phyloP scores from a whole-genome alignment of 2,888 invertebrate species.

The Saturnia pavonia region DNA sequence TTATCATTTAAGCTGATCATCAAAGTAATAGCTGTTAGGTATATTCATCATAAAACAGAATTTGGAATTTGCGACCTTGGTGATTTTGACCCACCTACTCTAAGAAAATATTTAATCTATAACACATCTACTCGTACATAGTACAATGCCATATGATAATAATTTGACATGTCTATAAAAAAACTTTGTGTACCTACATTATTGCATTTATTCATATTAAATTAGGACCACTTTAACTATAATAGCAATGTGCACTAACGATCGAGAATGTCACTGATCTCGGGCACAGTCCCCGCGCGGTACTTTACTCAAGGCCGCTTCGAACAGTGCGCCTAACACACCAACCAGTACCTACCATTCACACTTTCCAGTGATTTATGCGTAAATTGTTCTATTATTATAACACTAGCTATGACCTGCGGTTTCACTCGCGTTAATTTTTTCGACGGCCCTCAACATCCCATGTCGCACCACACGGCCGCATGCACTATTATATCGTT shows the following conservation, averaged over 20 bases:
- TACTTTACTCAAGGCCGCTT: conserved; percentile 4
- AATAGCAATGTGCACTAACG: neutral
- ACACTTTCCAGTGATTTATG: conserved; percentile 54
- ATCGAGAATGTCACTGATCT: neutral
- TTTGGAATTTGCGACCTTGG: no score
- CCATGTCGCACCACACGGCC: no score
- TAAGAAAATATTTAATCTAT: neutral
- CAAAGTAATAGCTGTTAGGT: no score
- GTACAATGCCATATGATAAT: neutral
- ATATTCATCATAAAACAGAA: no score
- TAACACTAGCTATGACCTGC: neutral
- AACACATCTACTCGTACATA: neutral
- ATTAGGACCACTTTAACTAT: neutral
- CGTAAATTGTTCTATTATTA: neutral
- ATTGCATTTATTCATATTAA: neutral
- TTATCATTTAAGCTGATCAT: no score
- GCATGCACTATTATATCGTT: no score
- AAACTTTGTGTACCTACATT: neutral
- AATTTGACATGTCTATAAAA: neutral
- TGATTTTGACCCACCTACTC: neutral
- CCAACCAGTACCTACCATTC: conserved; percentile 51
- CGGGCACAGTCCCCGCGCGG: neutral
- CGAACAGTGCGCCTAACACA: conserved; percentile 1
- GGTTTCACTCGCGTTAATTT: no score
- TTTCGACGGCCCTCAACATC: no score